These are phyloP conservation scores for Ispidina lecontei DNA, from an alignment of 2,797 vertebrate genomes.

Conservation along the genomic window DNA sequence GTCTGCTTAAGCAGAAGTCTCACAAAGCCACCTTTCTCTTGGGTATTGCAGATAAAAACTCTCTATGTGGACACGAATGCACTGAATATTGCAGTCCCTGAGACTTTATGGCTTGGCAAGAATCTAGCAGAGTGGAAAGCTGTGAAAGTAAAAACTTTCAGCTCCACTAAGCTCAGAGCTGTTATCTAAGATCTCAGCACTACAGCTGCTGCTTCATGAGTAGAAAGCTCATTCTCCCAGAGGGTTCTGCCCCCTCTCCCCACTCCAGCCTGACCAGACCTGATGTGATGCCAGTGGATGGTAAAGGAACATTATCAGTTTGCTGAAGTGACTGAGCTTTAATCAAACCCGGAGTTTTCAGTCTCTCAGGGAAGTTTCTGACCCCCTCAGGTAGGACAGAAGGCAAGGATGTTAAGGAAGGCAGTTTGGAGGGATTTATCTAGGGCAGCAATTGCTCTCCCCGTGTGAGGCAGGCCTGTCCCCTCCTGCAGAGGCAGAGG, in stretches of 20 bases:
- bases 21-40: slow-evolving; percentile 10
- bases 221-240: neutral
- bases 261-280: neutral
- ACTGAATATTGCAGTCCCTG: slow-evolving; percentile 22
- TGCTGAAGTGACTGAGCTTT: neutral
- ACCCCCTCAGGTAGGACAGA: neutral
- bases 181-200: neutral
- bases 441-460: neutral
- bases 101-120: slow-evolving; percentile 44
- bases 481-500: neutral
- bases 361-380: neutral
- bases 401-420: neutral
- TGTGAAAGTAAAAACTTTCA: slow-evolving; percentile 55
- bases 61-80: neutral
- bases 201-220: neutral
- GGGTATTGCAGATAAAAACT: slow-evolving; percentile 23
- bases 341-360: neutral
- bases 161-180: slow-evolving; percentile 37
- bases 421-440: neutral
- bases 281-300: neutral
- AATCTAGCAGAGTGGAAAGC: slow-evolving; percentile 39
- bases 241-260: neutral
- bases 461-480: neutral
- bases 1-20: neutral
- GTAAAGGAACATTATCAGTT: neutral